Percentiles rank a stretch among this genome's conserved stretches.
Conservation (phyloP, 2,888 invertebrate species). For the Cheilosia scutellata region DNA sequence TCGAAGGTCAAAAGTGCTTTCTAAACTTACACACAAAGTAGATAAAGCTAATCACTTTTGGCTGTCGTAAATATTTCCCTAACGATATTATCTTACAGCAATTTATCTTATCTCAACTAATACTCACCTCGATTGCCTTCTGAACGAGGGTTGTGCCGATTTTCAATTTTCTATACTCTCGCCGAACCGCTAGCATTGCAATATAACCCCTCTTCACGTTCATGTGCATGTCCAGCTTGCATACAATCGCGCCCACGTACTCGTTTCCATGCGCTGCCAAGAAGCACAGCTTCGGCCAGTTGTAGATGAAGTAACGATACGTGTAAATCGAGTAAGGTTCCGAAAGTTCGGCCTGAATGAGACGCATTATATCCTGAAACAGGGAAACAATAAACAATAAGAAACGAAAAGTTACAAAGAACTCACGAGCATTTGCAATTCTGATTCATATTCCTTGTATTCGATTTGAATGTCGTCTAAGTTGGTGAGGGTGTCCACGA, state of each 20-base stretch:
- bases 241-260: constrained; percentile 99
- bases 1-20: no score
- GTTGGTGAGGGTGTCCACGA: constrained; percentile 61
- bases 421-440: constrained; percentile 94
- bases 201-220: constrained; percentile 98
- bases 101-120: not conserved
- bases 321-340: constrained; percentile 99
- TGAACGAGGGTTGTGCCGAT: constrained; percentile 94
- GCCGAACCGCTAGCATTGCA: constrained; percentile 99
- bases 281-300: constrained; percentile 99
- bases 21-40: no score
- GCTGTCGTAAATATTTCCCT: not conserved
- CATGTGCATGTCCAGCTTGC: constrained; percentile 98
- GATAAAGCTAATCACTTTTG: not conserved
- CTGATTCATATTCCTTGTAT: constrained; percentile 94
- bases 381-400: constrained; percentile 21
- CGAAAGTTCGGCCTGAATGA: constrained; percentile 99
- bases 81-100: not conserved
- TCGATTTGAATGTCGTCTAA: constrained; percentile 81
- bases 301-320: constrained; percentile 99
- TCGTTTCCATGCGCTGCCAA: constrained; percentile 94
- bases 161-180: constrained; percentile 95
- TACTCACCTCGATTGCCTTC: constrained; percentile 89
- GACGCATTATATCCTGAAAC: constrained; percentile 94
- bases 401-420: not conserved